phyloP scores from a whole-genome alignment of 2,888 invertebrate species.

The Drosophila infuscata region DNA sequence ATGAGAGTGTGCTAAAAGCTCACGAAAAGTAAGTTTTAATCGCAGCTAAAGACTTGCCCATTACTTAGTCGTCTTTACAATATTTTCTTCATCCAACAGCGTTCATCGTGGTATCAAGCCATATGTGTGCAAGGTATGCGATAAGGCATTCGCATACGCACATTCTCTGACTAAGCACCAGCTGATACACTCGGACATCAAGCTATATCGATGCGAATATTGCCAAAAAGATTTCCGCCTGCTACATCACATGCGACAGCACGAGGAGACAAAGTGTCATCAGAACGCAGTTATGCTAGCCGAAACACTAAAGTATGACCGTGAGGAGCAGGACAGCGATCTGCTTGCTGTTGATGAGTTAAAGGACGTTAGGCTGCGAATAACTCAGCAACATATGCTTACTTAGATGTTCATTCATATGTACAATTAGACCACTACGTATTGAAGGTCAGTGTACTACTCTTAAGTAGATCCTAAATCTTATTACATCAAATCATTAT shows the following conservation, averaged over 20 bases:
- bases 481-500: constrained; percentile 3
- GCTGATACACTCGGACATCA: constrained; percentile 82
- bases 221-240: constrained; percentile 83
- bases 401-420: constrained; percentile 18
- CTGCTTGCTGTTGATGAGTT: constrained; percentile 45
- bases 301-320: constrained; percentile 56
- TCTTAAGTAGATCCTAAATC: constrained; percentile 20
- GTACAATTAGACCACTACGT: constrained; percentile 10
- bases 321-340: constrained; percentile 54
- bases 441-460: constrained; percentile 12
- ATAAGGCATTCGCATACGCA: constrained; percentile 81
- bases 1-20: constrained; percentile 82
- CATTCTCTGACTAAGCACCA: constrained; percentile 82
- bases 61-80: neutral
- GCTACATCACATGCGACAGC: constrained; percentile 83
- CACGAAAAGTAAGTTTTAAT: constrained; percentile 80
- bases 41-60: neutral
- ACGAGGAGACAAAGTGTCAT: constrained; percentile 82
- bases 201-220: constrained; percentile 81
- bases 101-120: constrained; percentile 82
- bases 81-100: constrained; percentile 34
- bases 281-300: constrained; percentile 78
- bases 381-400: constrained; percentile 35
- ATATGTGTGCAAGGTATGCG: constrained; percentile 80
- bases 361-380: constrained; percentile 43